These are phyloP conservation scores for Sycobia sp. DNA, from an alignment of 1,140 invertebrate species.

Conservation along the genomic window DNA sequence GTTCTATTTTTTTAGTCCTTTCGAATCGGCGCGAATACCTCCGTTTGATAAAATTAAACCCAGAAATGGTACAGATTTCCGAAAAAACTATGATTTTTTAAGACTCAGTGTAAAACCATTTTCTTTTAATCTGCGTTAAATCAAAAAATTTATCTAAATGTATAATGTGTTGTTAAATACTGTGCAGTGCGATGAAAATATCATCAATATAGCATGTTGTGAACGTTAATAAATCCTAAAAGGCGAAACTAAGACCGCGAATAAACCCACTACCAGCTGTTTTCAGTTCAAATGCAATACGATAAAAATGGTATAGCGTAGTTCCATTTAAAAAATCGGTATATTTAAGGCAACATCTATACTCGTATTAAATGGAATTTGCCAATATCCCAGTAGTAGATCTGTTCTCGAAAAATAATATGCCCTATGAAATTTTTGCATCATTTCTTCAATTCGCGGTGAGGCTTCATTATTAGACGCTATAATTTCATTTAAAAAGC, in stretches of 20 bases:
- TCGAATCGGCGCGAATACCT: too few species aligned
- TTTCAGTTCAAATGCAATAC: too few species aligned
- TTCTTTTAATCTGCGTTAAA: too few species aligned
- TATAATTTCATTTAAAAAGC: slow-evolving; percentile 20
- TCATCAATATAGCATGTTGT: too few species aligned
- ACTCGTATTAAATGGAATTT: slow-evolving; percentile 43
- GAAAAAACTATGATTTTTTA: slow-evolving; percentile 12
- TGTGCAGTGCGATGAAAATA: too few species aligned
- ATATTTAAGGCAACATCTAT: slow-evolving; percentile 41
- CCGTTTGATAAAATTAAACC: too few species aligned
- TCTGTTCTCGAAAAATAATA: slow-evolving; percentile 27
- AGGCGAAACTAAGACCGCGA: slow-evolving; percentile 43
- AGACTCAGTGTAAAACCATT: slow-evolving; percentile 26
- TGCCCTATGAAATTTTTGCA: slow-evolving; percentile 2
- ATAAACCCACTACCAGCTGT: too few species aligned
- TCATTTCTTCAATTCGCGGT: too few species aligned
- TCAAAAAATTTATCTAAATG: too few species aligned
- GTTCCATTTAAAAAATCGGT: slow-evolving; percentile 47
- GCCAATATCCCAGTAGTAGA: slow-evolving; percentile 46
- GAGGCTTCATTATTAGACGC: too few species aligned
- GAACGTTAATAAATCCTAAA: not conserved
- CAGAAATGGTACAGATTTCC: not conserved
- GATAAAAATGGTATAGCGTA: slow-evolving; percentile 44
- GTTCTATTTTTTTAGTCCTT: too few species aligned
- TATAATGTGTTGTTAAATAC: too few species aligned